Conservation (phyloP, 2,888 invertebrate genomes). For the Drosophila neotestacea region DNA sequence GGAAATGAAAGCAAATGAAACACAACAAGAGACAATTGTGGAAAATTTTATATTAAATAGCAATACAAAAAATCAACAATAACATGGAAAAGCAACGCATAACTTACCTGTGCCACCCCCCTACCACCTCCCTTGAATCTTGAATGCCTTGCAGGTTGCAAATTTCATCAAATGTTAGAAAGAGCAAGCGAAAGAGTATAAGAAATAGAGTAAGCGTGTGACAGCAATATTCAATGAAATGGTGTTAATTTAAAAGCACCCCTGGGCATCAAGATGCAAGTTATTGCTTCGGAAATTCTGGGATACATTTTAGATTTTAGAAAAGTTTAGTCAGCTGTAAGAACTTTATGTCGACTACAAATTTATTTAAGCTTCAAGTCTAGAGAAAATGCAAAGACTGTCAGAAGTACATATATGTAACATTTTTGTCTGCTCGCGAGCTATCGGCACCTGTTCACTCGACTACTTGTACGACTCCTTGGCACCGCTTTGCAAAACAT, state of each 20-base stretch:
- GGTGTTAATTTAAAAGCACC: constrained; percentile 31
- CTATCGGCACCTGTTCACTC: too few relatives aligned
- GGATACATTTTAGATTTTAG: constrained; percentile 5
- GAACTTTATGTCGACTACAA: not conserved
- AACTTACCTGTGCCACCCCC: constrained; percentile 16
- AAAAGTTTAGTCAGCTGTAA: not conserved
- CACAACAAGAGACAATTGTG: constrained; percentile 55
- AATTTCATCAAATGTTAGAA: constrained; percentile 5
- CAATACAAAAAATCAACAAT: constrained; percentile 55
- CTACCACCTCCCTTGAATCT: not conserved
- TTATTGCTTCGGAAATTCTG: constrained; percentile 11
- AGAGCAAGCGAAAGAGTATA: not conserved
- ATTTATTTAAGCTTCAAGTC: not conserved
- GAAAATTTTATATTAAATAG: constrained; percentile 66
- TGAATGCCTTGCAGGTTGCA: constrained; percentile 10
- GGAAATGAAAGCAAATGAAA: constrained; percentile 15
- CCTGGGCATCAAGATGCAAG: constrained; percentile 12
- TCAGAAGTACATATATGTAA: too few relatives aligned
- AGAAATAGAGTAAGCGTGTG: not conserved
- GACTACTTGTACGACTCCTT: too few relatives aligned
- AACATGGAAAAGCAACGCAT: constrained; percentile 22
- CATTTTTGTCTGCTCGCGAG: too few relatives aligned
- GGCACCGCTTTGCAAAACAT: too few relatives aligned
- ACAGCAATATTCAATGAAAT: constrained; percentile 16
- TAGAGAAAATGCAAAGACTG: too few relatives aligned